Evolutionary conservation across 2,797 vertebrate genomes (phyloP), one percentile per base, ranked within the genome.

Genomic region (Psittacula derbiana): DNA sequence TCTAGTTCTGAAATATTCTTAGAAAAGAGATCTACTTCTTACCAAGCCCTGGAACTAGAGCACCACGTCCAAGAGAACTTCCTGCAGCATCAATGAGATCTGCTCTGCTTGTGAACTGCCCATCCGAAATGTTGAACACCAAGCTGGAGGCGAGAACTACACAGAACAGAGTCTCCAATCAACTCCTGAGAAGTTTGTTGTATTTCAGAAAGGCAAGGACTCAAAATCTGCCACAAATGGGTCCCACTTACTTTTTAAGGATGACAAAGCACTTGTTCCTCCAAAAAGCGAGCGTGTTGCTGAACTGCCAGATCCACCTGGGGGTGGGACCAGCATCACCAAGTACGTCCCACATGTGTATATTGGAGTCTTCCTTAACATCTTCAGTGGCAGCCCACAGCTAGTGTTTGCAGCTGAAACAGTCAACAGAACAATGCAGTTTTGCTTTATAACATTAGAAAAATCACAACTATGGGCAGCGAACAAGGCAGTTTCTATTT

Each of bases 11-110:
- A 52, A 36, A 4, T 1, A 11, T 3, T 50, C 61, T 46, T 30
- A 49, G 60, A 30, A 41, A 25, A 57, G 7, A 24, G 28, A 43
- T 33, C 24, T 16, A 30, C 69, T 79, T 73, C 98, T 98, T 98
- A 99, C 99, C 99, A 61, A 99, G 98, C 36, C 99, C 99, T 49
- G 99, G 98, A 57, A 99, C 99, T 78, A 99, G 98, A 90, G 99
- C 99, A 41, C 99, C 99, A 58, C 99, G 98, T 53, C 99, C 99
- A 18, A 99, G 97, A 6, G 99, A 99, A 94, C 99, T 99, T 90
- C 99, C 99, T 21, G 99, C 99, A 91, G 99, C 99, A 86, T 99
- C 99, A n/a, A 99, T 99, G 96, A 99, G 99, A 97, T 99, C 99
- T 1, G 98, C 99, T 8, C 99, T 98, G 97, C 98, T 99, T 72